These are phyloP conservation scores for Natator depressus DNA, from an alignment of 2,113 vertebrate species.

Conservation along the genomic window DNA sequence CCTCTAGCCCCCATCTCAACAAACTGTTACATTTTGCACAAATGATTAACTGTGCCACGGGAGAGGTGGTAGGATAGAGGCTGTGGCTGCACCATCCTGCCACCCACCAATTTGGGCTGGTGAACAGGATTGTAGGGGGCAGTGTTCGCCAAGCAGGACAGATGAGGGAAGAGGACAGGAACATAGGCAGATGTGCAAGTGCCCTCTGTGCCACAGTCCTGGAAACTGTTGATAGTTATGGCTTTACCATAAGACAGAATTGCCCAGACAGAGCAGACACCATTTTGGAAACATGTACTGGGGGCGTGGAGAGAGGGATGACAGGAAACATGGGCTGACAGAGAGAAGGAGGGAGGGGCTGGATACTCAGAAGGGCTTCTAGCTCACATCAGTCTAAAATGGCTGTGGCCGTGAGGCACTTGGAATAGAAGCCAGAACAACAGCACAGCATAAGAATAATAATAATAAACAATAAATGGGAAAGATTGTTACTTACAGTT, in stretches of 20 bases:
- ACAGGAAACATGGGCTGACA: too few species aligned
- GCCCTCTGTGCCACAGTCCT: not conserved
- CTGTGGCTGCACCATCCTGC: not conserved
- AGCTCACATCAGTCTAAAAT: not conserved
- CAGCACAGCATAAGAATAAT: not conserved
- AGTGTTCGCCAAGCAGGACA: not conserved
- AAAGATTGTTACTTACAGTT: not conserved
- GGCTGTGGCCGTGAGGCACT: not conserved
- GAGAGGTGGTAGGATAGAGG: not conserved
- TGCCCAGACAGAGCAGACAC: not conserved
- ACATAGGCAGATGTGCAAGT: not conserved
- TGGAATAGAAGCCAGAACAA: not conserved
- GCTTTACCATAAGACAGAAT: not conserved
- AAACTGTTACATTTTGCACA: not conserved
- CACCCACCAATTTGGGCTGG: not conserved
- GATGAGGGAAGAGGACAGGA: not conserved
- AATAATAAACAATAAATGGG: not conserved
- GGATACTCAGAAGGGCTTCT: not conserved
- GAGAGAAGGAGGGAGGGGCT: too few species aligned
- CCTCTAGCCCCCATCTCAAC: not conserved
- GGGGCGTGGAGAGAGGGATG: too few species aligned
- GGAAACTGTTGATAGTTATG: not conserved
- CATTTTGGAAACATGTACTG: not conserved
- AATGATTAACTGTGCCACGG: not conserved
- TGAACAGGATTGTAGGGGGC: not conserved